phyloP scores from a whole-genome alignment of 2,888 invertebrate genomes.

The Synergus japonicus region DNA sequence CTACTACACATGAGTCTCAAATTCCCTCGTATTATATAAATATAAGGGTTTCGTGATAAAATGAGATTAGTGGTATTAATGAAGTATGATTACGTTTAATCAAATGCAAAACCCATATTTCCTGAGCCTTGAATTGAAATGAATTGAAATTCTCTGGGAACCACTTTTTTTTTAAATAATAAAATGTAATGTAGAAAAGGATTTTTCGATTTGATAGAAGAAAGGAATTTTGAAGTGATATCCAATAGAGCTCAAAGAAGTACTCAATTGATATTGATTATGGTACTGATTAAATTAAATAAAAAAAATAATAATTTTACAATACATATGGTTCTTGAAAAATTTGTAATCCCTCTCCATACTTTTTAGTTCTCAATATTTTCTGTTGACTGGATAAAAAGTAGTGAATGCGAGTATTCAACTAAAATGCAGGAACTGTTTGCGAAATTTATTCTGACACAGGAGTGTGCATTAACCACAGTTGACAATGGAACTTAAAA shows the following conservation, averaged over 20 bases:
- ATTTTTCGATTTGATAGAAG: neutral
- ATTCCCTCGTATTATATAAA: neutral
- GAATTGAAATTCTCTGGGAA: neutral
- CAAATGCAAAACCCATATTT: neutral
- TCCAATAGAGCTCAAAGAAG: neutral
- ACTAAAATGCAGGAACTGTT: conserved; percentile 10
- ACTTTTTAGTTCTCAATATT: neutral
- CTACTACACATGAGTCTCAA: neutral
- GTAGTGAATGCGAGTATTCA: neutral
- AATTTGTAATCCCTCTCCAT: neutral
- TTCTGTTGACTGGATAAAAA: neutral
- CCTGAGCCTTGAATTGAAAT: neutral
- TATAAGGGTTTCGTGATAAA: neutral
- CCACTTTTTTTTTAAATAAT: neutral
- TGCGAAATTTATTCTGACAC: neutral
- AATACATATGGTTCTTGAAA: neutral
- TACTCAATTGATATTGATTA: neutral
- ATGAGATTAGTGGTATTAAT: neutral
- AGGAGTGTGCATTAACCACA: neutral
- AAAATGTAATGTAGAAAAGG: neutral
- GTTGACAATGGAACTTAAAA: neutral
- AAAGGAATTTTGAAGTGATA: neutral
- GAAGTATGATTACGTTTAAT: neutral
- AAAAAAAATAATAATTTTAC: neutral
- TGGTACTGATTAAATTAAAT: neutral